Percentiles rank a stretch among this genome's conserved stretches.
Evolutionary conservation across 2,797 vertebrate species (phyloP).

Genomic region (Mergus octosetaceus): DNA sequence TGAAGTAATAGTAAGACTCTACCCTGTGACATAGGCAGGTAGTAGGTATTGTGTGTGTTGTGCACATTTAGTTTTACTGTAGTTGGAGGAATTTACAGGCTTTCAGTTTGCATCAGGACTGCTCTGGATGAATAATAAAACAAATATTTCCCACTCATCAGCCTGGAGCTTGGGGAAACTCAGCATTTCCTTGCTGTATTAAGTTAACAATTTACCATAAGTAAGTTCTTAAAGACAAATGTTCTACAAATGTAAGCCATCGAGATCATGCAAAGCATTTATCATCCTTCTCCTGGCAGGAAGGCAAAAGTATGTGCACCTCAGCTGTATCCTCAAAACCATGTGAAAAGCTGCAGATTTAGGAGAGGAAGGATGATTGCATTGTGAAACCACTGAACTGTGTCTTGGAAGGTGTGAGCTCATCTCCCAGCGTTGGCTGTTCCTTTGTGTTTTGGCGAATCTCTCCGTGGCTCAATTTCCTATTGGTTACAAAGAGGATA

Average conservation of each 20-base stretch:
- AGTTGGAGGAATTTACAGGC: not conserved
- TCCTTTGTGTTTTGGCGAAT: not conserved
- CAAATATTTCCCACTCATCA: not conserved
- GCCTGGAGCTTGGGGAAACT: not conserved
- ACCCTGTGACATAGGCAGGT: not conserved
- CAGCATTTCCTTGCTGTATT: not conserved
- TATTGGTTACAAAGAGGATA: not conserved
- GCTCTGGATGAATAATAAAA: not conserved
- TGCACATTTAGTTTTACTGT: not conserved
- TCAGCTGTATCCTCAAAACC: not conserved
- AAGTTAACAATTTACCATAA: not conserved
- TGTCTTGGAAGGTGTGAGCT: not conserved
- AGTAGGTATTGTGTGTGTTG: not conserved
- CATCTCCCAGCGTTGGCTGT: not conserved
- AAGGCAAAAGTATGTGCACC: not conserved
- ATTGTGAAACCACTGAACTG: not conserved
- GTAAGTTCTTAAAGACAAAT: not conserved
- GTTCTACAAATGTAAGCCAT: not conserved
- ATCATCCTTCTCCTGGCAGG: not conserved
- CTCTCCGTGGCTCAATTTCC: not conserved
- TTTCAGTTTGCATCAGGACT: not conserved
- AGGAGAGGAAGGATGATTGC: not conserved
- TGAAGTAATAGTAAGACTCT: not conserved
- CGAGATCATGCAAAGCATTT: not conserved
- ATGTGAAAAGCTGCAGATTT: not conserved